Conservation (phyloP, 2,113 vertebrate species). For the Anser brachyrhynchus region DNA sequence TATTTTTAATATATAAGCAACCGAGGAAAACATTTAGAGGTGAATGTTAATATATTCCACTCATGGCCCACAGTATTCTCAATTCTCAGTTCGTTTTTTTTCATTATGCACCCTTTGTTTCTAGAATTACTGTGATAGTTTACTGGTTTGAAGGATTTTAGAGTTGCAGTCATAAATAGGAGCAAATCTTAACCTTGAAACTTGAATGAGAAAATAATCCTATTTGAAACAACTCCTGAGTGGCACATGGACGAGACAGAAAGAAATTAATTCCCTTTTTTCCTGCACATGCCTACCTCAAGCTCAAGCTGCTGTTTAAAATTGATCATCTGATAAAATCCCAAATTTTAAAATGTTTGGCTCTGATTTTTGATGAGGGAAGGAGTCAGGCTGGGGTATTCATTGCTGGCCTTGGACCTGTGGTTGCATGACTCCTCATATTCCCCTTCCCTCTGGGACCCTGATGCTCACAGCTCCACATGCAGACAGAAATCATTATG, state of each 20-base stretch:
- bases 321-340: background rate
- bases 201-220: constrained; percentile 60
- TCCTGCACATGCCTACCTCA: background rate
- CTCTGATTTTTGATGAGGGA: background rate
- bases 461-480: background rate
- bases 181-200: constrained; percentile 68
- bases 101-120: constrained; percentile 63
- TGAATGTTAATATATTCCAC: constrained; percentile 64
- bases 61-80: constrained; percentile 40
- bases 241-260: constrained; percentile 12
- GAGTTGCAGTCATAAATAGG: constrained; percentile 50
- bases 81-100: constrained; percentile 56
- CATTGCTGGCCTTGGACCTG: background rate
- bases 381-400: background rate
- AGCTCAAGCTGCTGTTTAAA: constrained; percentile 17
- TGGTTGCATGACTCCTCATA: background rate
- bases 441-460: background rate
- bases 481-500: background rate
- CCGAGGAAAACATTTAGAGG: constrained; percentile 10
- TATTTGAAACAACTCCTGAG: constrained; percentile 54
- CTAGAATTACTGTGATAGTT: constrained; percentile 64
- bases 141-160: constrained; percentile 64
- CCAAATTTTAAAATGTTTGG: background rate
- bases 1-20: constrained; percentile 55
- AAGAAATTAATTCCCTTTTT: constrained; percentile 33